These are phyloP conservation scores for Meloidogyne hapla DNA, from an alignment of 1,140 invertebrate genomes.

Conservation along the genomic window DNA sequence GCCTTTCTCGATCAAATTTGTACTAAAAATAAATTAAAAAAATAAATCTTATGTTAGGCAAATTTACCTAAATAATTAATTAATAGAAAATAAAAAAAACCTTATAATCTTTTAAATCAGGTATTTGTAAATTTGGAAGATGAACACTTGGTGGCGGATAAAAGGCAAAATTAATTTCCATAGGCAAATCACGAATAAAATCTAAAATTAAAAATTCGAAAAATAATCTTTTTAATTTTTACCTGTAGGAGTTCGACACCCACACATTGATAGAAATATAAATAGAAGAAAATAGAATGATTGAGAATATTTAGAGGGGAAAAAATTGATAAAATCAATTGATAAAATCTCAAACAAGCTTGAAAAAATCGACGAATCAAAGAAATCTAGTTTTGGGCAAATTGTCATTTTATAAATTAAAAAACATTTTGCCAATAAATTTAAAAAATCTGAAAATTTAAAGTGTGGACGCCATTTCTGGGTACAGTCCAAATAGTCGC, in stretches of 20 bases:
- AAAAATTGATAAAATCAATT: not conserved
- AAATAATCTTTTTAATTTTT: not conserved
- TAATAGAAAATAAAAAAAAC: conserved; percentile 30
- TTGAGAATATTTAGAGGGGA: not conserved
- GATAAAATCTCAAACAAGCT: too few relatives aligned
- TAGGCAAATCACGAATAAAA: conserved; percentile 43
- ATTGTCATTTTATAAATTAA: conserved; percentile 28
- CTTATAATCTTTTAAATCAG: conserved; percentile 27
- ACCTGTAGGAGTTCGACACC: not conserved
- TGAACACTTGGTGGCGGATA: conserved; percentile 37
- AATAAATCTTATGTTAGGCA: too few relatives aligned
- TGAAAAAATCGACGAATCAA: too few relatives aligned
- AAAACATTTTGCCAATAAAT: conserved; percentile 20
- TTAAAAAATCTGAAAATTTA: not conserved
- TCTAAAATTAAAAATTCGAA: conserved; percentile 32
- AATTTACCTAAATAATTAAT: not conserved
- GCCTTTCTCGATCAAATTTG: conserved; percentile 40
- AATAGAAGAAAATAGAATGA: not conserved
- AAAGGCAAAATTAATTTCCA: conserved; percentile 40
- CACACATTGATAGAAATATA: not conserved
- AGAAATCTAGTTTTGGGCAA: not conserved
- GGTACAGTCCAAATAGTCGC: too few relatives aligned
- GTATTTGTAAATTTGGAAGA: conserved; percentile 32
- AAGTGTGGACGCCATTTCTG: too few relatives aligned
- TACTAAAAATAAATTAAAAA: conserved; percentile 48